Percentiles rank a stretch among this genome's conserved stretches.
phyloP scores from a whole-genome alignment of 2,888 invertebrate genomes.

The Tridacna crocea region DNA sequence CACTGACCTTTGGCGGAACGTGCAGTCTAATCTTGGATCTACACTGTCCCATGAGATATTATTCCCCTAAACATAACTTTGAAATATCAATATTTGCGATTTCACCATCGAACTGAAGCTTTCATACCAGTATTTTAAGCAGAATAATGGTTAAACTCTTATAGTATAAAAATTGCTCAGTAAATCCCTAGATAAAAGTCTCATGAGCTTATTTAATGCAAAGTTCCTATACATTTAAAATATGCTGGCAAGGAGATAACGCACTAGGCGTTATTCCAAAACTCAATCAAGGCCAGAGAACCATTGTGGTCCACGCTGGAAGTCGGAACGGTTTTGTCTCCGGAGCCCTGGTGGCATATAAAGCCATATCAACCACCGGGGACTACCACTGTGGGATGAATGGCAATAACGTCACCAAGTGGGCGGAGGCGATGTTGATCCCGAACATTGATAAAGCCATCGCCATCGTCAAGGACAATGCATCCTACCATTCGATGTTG shows the following conservation, averaged over 20 bases:
- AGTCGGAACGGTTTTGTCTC: slow-evolving; percentile 16
- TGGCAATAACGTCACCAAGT: slow-evolving; percentile 30
- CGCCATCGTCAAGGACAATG: slow-evolving; percentile 33
- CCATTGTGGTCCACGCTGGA: slow-evolving; percentile 13
- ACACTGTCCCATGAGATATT: too few relatives aligned
- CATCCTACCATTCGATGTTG: slow-evolving; percentile 25
- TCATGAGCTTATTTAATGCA: too few relatives aligned
- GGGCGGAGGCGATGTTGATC: slow-evolving; percentile 4
- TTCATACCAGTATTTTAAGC: too few relatives aligned
- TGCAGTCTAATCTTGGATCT: too few relatives aligned
- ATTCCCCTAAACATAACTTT: too few relatives aligned
- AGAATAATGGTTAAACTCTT: too few relatives aligned
- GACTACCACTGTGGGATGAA: slow-evolving; percentile 37
- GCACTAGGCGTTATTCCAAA: neutral
- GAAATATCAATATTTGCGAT: too few relatives aligned
- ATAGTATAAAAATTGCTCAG: too few relatives aligned
- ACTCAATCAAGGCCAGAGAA: neutral
- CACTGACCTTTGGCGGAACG: too few relatives aligned
- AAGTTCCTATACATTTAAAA: neutral
- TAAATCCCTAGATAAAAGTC: too few relatives aligned
- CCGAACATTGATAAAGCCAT: slow-evolving; percentile 9
- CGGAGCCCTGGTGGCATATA: slow-evolving; percentile 6
- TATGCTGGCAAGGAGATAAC: neutral
- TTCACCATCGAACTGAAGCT: too few relatives aligned
- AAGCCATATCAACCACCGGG: slow-evolving; percentile 17